These are phyloP conservation scores for Anthoscopus minutus DNA, from an alignment of 2,113 vertebrate genomes.

Conservation along the genomic window DNA sequence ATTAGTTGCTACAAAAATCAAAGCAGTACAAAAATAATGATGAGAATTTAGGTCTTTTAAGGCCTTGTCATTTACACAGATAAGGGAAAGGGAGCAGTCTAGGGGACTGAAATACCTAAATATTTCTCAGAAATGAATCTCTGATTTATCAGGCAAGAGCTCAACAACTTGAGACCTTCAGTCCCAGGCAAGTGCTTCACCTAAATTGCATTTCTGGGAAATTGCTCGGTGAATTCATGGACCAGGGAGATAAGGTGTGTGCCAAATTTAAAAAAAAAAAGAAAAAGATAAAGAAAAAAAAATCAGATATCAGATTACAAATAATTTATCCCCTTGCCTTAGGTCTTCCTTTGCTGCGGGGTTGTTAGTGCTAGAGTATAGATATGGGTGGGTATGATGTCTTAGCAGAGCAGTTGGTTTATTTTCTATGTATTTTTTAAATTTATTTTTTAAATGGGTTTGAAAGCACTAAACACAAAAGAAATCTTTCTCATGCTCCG, in stretches of 20 bases:
- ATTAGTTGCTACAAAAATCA: background rate
- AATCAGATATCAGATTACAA: background rate
- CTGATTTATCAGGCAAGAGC: background rate
- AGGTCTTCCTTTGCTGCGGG: background rate
- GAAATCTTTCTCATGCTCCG: background rate
- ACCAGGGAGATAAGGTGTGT: background rate
- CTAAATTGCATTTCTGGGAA: background rate
- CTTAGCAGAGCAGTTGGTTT: background rate
- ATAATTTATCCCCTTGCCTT: background rate
- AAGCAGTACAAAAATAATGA: background rate
- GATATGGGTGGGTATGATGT: background rate
- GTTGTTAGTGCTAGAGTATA: background rate
- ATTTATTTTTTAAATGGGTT: too few species aligned
- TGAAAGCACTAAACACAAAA: background rate
- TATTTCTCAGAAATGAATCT: background rate
- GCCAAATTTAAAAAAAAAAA: background rate
- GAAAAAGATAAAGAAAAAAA: background rate
- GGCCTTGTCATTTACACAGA: background rate
- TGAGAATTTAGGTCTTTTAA: background rate
- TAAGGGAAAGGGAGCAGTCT: background rate
- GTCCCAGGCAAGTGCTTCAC: background rate
- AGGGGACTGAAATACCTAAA: background rate
- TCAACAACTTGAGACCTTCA: background rate
- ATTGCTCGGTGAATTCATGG: background rate
- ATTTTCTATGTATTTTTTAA: background rate